phyloP scores from a whole-genome alignment of 23 tunicate genomes.

The Halocynthia aurantium region DNA sequence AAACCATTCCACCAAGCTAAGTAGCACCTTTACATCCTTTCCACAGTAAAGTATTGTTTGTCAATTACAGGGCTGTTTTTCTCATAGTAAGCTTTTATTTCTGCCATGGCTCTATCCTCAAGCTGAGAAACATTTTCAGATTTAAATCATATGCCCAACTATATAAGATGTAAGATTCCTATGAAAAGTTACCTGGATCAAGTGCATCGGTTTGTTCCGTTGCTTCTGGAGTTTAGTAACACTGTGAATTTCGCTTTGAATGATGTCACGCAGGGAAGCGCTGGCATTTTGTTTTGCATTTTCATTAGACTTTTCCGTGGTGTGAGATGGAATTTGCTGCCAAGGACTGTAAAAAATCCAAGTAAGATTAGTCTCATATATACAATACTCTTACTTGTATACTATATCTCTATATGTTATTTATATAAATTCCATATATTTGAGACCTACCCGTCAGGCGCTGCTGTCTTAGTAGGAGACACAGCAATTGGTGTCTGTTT shows the following conservation, averaged over 20 bases:
- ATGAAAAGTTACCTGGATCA: neutral
- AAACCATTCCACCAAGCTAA: too few species aligned
- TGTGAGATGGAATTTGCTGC: constrained; percentile 30
- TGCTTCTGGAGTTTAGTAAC: neutral
- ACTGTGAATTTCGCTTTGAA: neutral
- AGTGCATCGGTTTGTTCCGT: constrained; percentile 4
- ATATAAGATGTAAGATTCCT: too few species aligned
- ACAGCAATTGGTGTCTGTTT: neutral
- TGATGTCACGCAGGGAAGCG: constrained; percentile 3
- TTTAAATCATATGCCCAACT: neutral
- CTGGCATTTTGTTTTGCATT: neutral
- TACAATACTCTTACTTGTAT: neutral
- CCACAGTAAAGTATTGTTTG: constrained; percentile 32
- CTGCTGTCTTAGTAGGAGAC: neutral
- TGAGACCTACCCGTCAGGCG: neutral
- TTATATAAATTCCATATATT: neutral
- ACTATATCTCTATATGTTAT: neutral
- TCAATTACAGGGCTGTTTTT: constrained; percentile 3
- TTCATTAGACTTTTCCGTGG: neutral
- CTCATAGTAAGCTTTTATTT: constrained; percentile 43
- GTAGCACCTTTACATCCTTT: neutral
- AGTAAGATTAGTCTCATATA: too few species aligned
- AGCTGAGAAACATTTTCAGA: constrained; percentile 19
- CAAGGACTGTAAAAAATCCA: constrained; percentile 7
- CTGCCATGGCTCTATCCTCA: constrained; percentile 62